Base-by-base conservation (phyloP, 2,797 vertebrate genomes). In the Prionace glauca region DNA sequence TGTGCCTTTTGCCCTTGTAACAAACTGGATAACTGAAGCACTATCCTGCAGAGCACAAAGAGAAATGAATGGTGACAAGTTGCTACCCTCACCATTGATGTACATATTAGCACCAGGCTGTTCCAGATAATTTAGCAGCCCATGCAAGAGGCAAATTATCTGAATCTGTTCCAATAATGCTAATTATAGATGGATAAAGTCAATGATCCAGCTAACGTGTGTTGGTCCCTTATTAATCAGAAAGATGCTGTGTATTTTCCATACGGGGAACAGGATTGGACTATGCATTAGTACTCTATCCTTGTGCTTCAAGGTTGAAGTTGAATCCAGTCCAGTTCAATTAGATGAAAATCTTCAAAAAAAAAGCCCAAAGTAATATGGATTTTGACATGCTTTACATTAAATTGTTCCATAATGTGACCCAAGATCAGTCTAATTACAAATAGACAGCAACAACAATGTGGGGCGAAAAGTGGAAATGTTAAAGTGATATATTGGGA, bases 11-110 rank as follows among this genome's bases (percentile, higher is more conserved):
- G 98, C 98, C 45, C 98, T 97, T 12, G 98, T 98, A 97, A 99
- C 98, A 96, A 99, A 99, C 97, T 99, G 99, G 97, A 99, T 99
- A 96, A 99, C 98, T 0, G 99, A 99, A 3, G 99, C 99, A 95
- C 98, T 99, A 96, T 99, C 99, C 99, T 99, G 97, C 95, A 95
- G 96, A 96, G 45, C 62, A 71, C 65, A 71, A 94, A 72, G 10
- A 45, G 93, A 95, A 95, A 32, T 8, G 67, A 69, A 92, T 32
- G 50, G 41, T 92, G 20, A 69, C 65, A 24, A 69, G n/a, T n/a
- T 36, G 72, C 65, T 92, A 41, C 1, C 36, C n/a, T 69, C 8
- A 69, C 1, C 20, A 1, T 12, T 11, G 22, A 10, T 92, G 65
- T 9, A 9, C 20, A 41, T 14, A 1, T 67, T 65, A 67, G 18